Evolutionary conservation across 2,797 vertebrate species (phyloP).

Genomic region (Platalea minor): DNA sequence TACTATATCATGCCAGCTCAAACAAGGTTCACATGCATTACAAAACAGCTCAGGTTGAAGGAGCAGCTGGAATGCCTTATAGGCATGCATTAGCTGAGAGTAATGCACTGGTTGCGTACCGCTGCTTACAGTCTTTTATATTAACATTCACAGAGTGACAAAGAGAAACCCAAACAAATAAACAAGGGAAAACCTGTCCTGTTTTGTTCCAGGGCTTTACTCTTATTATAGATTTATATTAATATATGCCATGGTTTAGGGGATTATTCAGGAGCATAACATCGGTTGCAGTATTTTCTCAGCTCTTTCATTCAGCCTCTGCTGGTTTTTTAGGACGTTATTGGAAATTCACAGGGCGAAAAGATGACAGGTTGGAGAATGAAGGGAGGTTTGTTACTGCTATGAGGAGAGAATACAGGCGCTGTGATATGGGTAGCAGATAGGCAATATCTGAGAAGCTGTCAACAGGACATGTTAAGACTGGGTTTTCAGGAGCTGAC

Average conservation of each 20-base stretch:
- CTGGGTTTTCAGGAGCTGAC: constrained; percentile 25
- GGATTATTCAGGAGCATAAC: not conserved
- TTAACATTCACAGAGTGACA: constrained; percentile 15
- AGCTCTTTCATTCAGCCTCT: not conserved
- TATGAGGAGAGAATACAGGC: not conserved
- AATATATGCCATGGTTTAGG: not conserved
- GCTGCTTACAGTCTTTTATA: constrained; percentile 20
- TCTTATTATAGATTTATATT: constrained; percentile 7
- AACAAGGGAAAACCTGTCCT: constrained; percentile 8
- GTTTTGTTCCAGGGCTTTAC: constrained; percentile 1
- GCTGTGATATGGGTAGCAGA: not conserved
- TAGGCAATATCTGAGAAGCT: constrained; percentile 47
- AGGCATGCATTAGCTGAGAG: constrained; percentile 40
- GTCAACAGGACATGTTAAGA: constrained; percentile 25
- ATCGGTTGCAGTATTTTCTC: not conserved
- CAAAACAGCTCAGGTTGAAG: constrained; percentile 50
- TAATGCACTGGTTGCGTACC: constrained; percentile 36
- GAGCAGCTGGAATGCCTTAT: constrained; percentile 60
- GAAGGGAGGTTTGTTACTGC: constrained; percentile 24
- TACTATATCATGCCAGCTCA: constrained; percentile 51
- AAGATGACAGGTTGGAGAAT: constrained; percentile 34
- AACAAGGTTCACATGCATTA: constrained; percentile 48
- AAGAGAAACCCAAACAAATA: constrained; percentile 51
- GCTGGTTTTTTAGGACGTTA: not conserved
- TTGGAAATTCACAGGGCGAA: not conserved